These are phyloP conservation scores for Cheumatopsyche charites DNA, from an alignment of 1,140 invertebrate genomes.

Conservation along the genomic window DNA sequence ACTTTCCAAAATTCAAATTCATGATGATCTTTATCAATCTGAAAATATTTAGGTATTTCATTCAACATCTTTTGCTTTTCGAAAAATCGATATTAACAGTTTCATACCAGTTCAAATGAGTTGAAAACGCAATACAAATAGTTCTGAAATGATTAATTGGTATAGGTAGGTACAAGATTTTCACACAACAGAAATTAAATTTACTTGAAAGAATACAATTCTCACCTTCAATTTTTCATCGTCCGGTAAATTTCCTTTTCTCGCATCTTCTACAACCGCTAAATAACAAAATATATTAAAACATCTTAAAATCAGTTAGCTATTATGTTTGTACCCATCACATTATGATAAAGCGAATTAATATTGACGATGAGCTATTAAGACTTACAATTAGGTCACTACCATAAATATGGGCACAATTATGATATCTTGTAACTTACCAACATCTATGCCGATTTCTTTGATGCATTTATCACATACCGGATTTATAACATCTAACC, in stretches of 20 bases:
- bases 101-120: slow-evolving; percentile 42
- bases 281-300: not conserved
- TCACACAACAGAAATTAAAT: too few relatives aligned
- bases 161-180: too few relatives aligned
- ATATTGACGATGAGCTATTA: too few relatives aligned
- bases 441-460: slow-evolving; percentile 28
- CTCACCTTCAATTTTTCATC: slow-evolving; percentile 39
- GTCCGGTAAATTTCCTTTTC: slow-evolving; percentile 42
- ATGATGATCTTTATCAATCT: slow-evolving; percentile 45
- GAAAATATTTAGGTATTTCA: not conserved
- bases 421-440: too few relatives aligned
- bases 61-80: not conserved
- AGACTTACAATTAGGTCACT: too few relatives aligned
- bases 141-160: slow-evolving; percentile 39
- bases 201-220: too few relatives aligned
- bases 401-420: too few relatives aligned
- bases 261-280: slow-evolving; percentile 40
- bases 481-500: slow-evolving; percentile 38
- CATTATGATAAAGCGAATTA: too few relatives aligned
- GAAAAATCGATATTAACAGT: not conserved
- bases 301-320: too few relatives aligned
- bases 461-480: slow-evolving; percentile 42
- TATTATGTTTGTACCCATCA: too few relatives aligned
- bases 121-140: slow-evolving; percentile 45
- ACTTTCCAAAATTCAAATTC: slow-evolving; percentile 49